Evolutionary conservation across 2,797 vertebrate species (phyloP).

Genomic region (Pteronotus mesoamericanus): DNA sequence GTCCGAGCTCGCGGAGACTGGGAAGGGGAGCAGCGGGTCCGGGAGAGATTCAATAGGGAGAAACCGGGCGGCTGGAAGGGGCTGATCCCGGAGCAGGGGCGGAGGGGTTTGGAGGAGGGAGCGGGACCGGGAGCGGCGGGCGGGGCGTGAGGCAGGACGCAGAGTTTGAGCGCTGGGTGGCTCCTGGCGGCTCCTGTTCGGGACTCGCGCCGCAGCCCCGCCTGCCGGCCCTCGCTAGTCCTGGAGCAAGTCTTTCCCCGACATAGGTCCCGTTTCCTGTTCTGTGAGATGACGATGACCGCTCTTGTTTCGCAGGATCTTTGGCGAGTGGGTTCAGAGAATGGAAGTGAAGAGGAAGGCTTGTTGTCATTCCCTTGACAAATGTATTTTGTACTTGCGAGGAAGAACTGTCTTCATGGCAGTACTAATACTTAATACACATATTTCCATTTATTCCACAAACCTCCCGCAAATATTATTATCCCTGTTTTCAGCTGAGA

Average conservation of each 20-base stretch:
- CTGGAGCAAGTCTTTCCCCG: too few relatives aligned
- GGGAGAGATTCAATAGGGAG: rapidly evolving
- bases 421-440: neutral
- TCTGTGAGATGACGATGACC: neutral
- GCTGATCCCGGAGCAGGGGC: rapidly evolving
- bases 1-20: rapidly evolving
- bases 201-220: neutral
- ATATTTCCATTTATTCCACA: neutral
- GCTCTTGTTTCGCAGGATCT: neutral
- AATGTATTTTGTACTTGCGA: neutral
- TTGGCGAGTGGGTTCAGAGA: neutral
- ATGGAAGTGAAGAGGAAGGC: neutral
- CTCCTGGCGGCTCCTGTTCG: rapidly evolving
- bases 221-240: rapidly evolving
- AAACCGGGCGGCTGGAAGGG: rapidly evolving
- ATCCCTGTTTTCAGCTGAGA: neutral
- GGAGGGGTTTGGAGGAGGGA: neutral
- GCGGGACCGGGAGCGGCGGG: neutral
- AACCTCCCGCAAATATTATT: neutral
- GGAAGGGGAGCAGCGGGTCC: rapidly evolving
- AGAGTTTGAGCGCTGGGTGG: neutral
- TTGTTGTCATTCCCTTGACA: neutral
- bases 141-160: neutral
- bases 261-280: neutral
- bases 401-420: neutral